A percentile compares a stretch with the other conserved stretches of the same genome.
These are phyloP conservation scores for Bujurquina vittata DNA, from an alignment of 2,113 vertebrate genomes.

Conservation along the genomic window DNA sequence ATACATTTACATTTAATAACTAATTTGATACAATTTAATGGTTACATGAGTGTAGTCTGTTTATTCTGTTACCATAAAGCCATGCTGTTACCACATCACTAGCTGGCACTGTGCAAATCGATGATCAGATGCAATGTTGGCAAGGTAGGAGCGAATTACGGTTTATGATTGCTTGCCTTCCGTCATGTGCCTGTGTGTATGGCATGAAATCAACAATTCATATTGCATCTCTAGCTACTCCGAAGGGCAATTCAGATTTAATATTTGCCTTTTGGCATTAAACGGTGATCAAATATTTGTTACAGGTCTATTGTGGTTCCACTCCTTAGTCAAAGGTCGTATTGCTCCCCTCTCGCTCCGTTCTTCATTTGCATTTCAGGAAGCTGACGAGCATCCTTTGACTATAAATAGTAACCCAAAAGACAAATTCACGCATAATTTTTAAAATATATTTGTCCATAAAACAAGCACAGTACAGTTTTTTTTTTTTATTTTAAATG, in stretches of 20 bases:
- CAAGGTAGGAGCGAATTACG: background rate
- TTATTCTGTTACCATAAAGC: no score
- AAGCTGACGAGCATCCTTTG: background rate
- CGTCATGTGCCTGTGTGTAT: fast-evolving
- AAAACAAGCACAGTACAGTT: background rate
- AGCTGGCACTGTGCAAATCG: background rate
- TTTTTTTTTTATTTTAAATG: background rate
- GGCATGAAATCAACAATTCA: background rate
- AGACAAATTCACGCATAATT: background rate
- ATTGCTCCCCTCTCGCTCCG: background rate
- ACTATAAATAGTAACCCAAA: background rate
- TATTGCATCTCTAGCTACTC: background rate
- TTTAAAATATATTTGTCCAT: background rate
- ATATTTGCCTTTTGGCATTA: background rate
- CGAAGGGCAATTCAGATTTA: background rate
- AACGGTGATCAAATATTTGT: background rate
- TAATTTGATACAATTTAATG: background rate
- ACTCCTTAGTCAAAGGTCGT: background rate
- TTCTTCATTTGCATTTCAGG: background rate
- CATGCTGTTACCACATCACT: no score
- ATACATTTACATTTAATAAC: background rate
- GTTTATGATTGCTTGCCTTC: background rate
- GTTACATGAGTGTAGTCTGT: background rate
- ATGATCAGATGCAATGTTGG: background rate
- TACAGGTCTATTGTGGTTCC: background rate